phyloP scores from a whole-genome alignment of 2,888 invertebrate species.

The Papilio protenor region DNA sequence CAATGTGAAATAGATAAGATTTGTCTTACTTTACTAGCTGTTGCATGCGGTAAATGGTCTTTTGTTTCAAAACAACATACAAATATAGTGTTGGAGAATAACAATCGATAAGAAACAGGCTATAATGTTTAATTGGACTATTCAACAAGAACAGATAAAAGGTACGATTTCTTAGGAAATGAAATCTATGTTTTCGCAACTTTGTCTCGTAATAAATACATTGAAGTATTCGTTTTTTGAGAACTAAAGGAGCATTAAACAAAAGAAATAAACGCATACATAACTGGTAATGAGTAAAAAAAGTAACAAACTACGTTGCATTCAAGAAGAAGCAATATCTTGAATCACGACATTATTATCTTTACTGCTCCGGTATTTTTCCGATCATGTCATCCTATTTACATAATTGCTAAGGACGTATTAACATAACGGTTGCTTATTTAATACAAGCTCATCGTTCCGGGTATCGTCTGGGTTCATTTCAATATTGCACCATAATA shows the following conservation, averaged over 20 bases:
- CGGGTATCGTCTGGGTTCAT: background rate
- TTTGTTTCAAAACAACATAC: background rate
- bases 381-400: slow-evolving; percentile 4
- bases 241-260: background rate
- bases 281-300: background rate
- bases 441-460: slow-evolving; percentile 1
- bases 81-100: background rate
- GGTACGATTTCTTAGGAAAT: background rate
- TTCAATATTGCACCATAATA: background rate
- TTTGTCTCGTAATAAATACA: background rate
- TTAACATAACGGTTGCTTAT: slow-evolving; percentile 4
- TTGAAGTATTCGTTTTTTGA: background rate
- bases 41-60: background rate
- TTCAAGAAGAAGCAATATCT: background rate
- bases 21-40: background rate
- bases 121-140: background rate
- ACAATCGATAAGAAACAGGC: no score
- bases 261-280: background rate
- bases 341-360: background rate
- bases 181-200: no score
- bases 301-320: background rate
- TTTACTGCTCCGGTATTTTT: slow-evolving; percentile 2
- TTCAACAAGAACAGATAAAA: background rate
- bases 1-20: slow-evolving; percentile 14
- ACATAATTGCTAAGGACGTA: slow-evolving; percentile 4